phyloP scores from a whole-genome alignment of 2,113 vertebrate genomes.

The Elephantulus edwardii region DNA sequence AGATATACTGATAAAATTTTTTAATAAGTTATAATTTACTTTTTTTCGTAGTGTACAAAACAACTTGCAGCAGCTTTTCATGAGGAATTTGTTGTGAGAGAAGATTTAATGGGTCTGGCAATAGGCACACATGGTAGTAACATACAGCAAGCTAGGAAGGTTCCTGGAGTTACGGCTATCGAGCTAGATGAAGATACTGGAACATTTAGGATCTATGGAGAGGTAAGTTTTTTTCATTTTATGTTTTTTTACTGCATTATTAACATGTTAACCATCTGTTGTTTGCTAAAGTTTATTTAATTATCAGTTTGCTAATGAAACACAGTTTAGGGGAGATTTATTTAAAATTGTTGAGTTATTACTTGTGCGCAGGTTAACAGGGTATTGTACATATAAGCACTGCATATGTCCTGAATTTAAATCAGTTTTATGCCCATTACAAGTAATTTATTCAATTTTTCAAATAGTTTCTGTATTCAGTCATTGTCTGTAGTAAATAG shows the following conservation, averaged over 20 bases:
- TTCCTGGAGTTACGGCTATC: constrained; percentile 90
- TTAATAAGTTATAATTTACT: constrained; percentile 53
- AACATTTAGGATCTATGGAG: constrained; percentile 90
- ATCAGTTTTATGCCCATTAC: neutral
- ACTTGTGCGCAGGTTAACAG: no score
- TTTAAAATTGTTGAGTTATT: neutral
- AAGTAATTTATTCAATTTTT: neutral
- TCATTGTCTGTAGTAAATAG: neutral
- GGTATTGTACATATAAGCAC: neutral
- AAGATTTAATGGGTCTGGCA: constrained; percentile 91
- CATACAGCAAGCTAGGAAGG: constrained; percentile 89
- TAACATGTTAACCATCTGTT: neutral
- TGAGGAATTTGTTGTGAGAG: constrained; percentile 90
- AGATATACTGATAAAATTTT: neutral
- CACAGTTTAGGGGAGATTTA: neutral
- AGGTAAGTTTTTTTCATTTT: constrained; percentile 79
- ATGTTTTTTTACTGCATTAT: neutral
- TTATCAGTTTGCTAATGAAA: neutral
- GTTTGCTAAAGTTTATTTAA: neutral
- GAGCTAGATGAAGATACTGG: constrained; percentile 89
- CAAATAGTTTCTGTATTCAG: constrained; percentile 9
- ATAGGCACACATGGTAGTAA: constrained; percentile 91
- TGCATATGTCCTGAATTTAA: neutral
- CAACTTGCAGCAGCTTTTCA: constrained; percentile 91
- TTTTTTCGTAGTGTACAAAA: constrained; percentile 85